A percentile compares a stretch with the other conserved stretches of the same genome.
These are phyloP conservation scores for Melierax canorus DNA, from an alignment of 2,113 vertebrate genomes.

Conservation along the genomic window DNA sequence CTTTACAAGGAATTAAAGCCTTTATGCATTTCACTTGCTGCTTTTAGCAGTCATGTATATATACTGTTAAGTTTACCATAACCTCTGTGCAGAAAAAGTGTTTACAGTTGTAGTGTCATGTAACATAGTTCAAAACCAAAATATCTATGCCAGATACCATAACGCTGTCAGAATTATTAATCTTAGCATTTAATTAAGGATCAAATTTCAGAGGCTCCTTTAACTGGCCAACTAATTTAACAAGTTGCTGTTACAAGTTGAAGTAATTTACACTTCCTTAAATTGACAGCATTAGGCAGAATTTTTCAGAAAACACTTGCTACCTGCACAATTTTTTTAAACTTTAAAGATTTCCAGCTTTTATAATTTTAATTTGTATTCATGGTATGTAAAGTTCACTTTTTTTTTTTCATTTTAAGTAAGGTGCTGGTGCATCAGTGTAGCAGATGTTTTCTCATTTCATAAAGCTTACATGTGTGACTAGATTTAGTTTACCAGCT, in stretches of 20 bases:
- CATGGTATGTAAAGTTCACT: neutral
- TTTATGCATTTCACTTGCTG: neutral
- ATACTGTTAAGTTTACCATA: neutral
- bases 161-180: neutral
- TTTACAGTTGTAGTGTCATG: neutral
- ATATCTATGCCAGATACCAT: neutral
- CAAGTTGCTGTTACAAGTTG: slow-evolving; percentile 17
- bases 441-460: slow-evolving; percentile 28
- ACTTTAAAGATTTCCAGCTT: neutral
- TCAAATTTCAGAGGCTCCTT: neutral
- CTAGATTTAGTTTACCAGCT: slow-evolving; percentile 1
- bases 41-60: neutral
- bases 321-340: neutral
- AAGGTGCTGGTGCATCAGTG: neutral
- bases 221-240: slow-evolving; percentile 48
- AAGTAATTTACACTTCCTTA: slow-evolving; percentile 53
- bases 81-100: neutral
- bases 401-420: neutral
- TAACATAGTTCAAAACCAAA: slow-evolving; percentile 23
- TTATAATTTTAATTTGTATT: slow-evolving; percentile 16
- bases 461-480: slow-evolving; percentile 50
- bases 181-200: slow-evolving; percentile 47
- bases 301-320: slow-evolving; percentile 7
- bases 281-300: neutral
- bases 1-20: neutral